Evolutionary conservation across 1,140 invertebrate species (phyloP).

Genomic region (Dreissena polymorpha): DNA sequence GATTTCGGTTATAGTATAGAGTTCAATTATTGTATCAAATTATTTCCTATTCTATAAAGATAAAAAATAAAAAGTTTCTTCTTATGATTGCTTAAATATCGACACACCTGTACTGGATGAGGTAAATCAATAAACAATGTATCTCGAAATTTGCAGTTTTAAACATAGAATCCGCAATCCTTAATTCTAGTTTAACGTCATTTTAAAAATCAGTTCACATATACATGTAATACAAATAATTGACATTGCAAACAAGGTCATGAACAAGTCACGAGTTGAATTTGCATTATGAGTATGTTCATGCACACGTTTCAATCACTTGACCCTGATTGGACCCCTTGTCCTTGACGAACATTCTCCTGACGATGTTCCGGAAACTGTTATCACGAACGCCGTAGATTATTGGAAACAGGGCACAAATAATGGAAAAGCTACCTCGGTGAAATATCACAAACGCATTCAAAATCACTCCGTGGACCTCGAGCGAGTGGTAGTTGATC

Average conservation of each 20-base stretch:
- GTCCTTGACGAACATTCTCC: background rate
- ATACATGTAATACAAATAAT: background rate
- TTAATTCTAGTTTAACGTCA: too few species aligned
- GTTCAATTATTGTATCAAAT: too few species aligned
- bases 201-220: too few species aligned
- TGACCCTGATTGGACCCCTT: background rate
- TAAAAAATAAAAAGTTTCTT: too few species aligned
- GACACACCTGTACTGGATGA: too few species aligned
- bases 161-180: too few species aligned
- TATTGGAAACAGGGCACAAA: slow-evolving; percentile 51
- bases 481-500: slow-evolving; percentile 17
- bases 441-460: slow-evolving; percentile 54
- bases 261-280: background rate
- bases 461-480: slow-evolving; percentile 1
- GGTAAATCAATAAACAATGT: too few species aligned
- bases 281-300: background rate
- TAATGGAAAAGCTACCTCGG: slow-evolving; percentile 47
- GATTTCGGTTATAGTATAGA: too few species aligned
- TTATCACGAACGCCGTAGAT: slow-evolving; percentile 43
- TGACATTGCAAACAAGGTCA: background rate
- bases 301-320: background rate
- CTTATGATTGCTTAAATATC: too few species aligned
- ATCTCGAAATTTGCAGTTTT: too few species aligned
- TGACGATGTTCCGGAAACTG: slow-evolving; percentile 19
- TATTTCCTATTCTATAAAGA: too few species aligned